These are phyloP conservation scores for Neodiprion fabricii DNA, from an alignment of 1,140 invertebrate genomes.

Conservation along the genomic window DNA sequence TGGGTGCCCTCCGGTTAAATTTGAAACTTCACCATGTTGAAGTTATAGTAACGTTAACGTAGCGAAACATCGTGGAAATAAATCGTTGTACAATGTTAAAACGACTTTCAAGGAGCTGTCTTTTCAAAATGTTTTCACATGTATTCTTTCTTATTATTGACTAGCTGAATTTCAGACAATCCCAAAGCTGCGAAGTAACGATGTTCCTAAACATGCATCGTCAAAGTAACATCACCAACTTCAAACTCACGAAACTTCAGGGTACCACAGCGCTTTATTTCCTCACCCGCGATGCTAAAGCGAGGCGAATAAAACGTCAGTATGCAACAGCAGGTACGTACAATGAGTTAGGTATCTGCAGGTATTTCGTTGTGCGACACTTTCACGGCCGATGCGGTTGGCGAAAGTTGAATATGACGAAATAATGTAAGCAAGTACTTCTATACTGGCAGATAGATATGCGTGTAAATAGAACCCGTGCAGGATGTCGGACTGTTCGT, in stretches of 20 bases:
- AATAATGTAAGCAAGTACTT: constrained; percentile 36
- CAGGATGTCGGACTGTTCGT: not conserved
- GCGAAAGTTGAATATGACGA: constrained; percentile 51
- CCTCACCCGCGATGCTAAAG: not conserved
- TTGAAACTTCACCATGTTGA: too few relatives aligned
- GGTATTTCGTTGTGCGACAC: constrained; percentile 35
- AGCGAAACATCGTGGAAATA: not conserved
- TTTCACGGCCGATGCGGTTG: constrained; percentile 43
- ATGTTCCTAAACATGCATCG: too few relatives aligned
- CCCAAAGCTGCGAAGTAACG: too few relatives aligned
- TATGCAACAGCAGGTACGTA: not conserved
- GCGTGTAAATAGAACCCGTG: not conserved
- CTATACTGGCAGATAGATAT: not conserved
- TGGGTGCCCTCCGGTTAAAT: too few relatives aligned
- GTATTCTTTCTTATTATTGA: not conserved
- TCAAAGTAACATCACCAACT: too few relatives aligned
- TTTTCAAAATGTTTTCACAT: not conserved
- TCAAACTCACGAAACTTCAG: not conserved
- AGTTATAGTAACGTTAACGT: too few relatives aligned
- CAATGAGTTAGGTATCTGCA: not conserved
- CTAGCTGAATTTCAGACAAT: too few relatives aligned
- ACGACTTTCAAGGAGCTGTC: too few relatives aligned
- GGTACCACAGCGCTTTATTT: not conserved
- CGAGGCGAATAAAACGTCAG: not conserved
- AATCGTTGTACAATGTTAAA: not conserved